Evolutionary conservation across 2,113 vertebrate species (phyloP), one percentile per base, ranked within the genome.

Genomic region (Burhinus oedicnemus): DNA sequence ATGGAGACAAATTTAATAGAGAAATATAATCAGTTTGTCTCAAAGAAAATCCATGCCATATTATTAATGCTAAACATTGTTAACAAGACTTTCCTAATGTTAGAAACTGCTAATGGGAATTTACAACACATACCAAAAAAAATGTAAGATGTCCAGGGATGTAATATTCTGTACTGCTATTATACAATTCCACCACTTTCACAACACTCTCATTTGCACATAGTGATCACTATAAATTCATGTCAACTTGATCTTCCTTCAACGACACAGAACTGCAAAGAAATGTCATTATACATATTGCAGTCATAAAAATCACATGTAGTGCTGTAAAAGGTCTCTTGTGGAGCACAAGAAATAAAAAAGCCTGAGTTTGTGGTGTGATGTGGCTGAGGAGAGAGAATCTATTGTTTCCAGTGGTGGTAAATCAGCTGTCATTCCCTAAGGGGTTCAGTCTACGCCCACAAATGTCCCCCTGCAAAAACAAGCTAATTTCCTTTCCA

Each of bases 401-500:
- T 70, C 78, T 82, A 38, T 94, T 96, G 62, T 94, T 95, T 87
- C n/a, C 51, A 62, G 22, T 27, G 22, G 49, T 70, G 83, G 55
- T 92, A 97, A 95, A 97, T 92, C 90, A 92, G 32, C 57, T 86
- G 78, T 30, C 23, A 62, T 86, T 88, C 87, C 79, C 54, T 32
- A 51, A 62, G 76, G 51, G 49, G 87, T 95, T 93, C 86, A 64
- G 40, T 49, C n/a, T 83, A 81, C 21, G 8, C 23, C n/a, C 55
- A 89, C 45, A 93, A 94, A 86, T 75, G 64, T 83, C 27, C 65
- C 70, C 71, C 51, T 93, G 40, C 38, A 75, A 92, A 96, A 96
- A 66, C 40, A 94, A 93, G 22, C 9, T 92, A n/a, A 94, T 93
- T 93, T 97, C 90, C 83, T 96, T 85, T 94, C 57, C 64, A 71